A percentile compares a stretch with the other conserved stretches of the same genome.
phyloP scores from a whole-genome alignment of 2,888 invertebrate genomes.

The Candidula unifasciata region DNA sequence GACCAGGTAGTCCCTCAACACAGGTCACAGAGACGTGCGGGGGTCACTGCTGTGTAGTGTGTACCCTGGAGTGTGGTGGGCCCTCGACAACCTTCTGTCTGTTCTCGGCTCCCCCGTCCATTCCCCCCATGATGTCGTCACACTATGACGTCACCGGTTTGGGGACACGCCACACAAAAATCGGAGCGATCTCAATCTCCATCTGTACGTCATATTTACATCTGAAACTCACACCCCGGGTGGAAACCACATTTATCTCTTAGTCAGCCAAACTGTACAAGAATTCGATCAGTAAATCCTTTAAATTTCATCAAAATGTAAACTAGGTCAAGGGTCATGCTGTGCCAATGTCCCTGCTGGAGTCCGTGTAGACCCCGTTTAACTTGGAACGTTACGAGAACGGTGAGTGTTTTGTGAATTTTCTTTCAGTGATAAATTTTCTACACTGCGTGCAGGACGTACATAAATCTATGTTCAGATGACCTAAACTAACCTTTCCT shows the following conservation, averaged over 20 bases:
- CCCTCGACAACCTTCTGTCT: no score
- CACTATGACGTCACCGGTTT: constrained; percentile 46
- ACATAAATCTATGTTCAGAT: constrained; percentile 35
- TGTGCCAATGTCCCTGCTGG: constrained; percentile 70
- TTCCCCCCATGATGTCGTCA: constrained; percentile 40
- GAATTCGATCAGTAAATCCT: constrained; percentile 41
- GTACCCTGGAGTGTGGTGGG: no score
- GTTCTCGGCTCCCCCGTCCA: neutral
- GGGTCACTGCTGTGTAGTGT: no score
- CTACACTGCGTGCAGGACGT: constrained; percentile 62
- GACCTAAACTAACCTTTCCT: constrained; percentile 31
- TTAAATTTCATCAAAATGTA: constrained; percentile 17
- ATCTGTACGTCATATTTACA: neutral
- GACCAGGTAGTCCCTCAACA: no score
- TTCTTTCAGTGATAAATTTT: constrained; percentile 80
- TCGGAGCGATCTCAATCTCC: constrained; percentile 18
- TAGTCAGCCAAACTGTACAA: neutral
- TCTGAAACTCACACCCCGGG: neutral
- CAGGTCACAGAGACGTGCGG: no score
- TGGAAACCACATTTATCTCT: neutral
- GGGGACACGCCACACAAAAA: constrained; percentile 30
- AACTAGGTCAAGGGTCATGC: constrained; percentile 74
- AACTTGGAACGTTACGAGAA: constrained; percentile 79
- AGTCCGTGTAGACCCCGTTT: constrained; percentile 77
- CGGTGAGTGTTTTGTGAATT: constrained; percentile 81